phyloP scores from a whole-genome alignment of 2,113 vertebrate genomes.

The Phalacrocorax carbo region DNA sequence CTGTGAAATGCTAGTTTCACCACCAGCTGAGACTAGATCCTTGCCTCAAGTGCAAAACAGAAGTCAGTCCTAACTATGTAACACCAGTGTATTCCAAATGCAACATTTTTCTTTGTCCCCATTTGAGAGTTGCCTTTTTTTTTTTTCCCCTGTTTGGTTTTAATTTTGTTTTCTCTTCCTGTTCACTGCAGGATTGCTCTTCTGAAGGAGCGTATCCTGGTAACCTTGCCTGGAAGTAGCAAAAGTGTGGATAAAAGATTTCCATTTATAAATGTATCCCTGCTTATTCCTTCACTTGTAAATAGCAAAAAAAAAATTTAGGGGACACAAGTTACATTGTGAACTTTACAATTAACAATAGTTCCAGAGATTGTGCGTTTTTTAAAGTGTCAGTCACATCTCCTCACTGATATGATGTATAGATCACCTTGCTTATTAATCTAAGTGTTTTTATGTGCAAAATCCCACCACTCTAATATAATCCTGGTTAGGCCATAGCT shows the following conservation, averaged over 20 bases:
- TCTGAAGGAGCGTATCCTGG: not conserved
- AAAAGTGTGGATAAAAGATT: not conserved
- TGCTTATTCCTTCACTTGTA: not conserved
- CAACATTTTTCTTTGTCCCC: not conserved
- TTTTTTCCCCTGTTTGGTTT: rapidly evolving
- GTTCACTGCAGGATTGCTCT: not conserved
- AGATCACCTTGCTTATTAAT: not conserved
- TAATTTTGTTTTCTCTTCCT: not conserved
- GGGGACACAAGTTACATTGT: not conserved
- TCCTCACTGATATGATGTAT: not conserved
- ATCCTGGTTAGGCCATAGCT: not conserved
- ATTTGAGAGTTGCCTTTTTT: not conserved
- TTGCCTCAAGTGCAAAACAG: not conserved
- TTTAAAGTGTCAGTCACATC: not conserved
- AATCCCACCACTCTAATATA: not conserved
- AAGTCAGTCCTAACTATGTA: not conserved
- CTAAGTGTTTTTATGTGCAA: not conserved
- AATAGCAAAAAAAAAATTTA: not conserved
- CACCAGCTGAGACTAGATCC: not conserved
- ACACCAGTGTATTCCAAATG: not conserved
- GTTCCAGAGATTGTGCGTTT: not conserved
- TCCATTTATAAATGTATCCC: not conserved
- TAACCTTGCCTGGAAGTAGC: not conserved
- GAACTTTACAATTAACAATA: not conserved
- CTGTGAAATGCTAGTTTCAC: no score